Conservation (phyloP, 2,113 vertebrate genomes). For the Pandion haliaetus region DNA sequence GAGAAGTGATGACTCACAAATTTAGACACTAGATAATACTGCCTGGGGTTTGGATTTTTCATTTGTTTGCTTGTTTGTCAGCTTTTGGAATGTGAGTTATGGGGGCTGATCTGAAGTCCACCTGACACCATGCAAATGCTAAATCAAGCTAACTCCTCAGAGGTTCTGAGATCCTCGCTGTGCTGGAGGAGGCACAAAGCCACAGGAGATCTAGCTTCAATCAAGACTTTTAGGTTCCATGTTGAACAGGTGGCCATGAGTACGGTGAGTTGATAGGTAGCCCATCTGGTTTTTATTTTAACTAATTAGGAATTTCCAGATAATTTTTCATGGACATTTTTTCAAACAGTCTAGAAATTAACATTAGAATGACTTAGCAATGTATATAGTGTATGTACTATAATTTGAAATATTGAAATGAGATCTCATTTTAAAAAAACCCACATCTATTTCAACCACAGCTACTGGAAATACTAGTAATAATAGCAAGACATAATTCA, state of each 20-base stretch:
- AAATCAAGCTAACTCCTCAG: not conserved
- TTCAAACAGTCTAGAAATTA: not conserved
- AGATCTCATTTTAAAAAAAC: not conserved
- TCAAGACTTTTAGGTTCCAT: not conserved
- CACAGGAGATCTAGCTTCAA: not conserved
- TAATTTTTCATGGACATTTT: not conserved
- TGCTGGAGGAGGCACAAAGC: not conserved
- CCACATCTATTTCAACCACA: not conserved
- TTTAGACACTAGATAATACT: not conserved
- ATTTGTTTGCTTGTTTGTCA: not conserved
- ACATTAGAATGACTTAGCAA: not conserved
- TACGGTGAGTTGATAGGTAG: not conserved
- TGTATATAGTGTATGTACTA: not conserved
- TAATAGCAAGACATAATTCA: not conserved
- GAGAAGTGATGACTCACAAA: not conserved
- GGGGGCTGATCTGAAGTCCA: not conserved
- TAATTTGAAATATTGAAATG: not conserved
- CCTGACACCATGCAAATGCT: not conserved
- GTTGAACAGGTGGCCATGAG: not conserved
- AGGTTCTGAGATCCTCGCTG: not conserved
- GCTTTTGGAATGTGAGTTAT: not conserved
- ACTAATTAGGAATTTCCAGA: not conserved
- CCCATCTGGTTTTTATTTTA: not conserved
- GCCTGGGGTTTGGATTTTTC: not conserved
- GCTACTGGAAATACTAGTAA: not conserved